phyloP scores from a whole-genome alignment of 2,888 invertebrate species.

The Pegoplata infirma region DNA sequence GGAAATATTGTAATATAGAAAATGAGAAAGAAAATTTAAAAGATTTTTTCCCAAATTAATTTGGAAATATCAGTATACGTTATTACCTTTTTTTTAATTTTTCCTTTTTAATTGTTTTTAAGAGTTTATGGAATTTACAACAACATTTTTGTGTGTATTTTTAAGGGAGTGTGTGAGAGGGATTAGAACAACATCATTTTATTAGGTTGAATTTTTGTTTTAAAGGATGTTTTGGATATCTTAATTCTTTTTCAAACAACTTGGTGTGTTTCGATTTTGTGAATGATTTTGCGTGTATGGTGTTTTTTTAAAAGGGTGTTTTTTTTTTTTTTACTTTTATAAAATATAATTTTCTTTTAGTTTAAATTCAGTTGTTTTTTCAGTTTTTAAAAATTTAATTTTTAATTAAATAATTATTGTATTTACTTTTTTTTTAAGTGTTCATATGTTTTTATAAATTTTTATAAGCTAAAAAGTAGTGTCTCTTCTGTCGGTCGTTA shows the following conservation, averaged over 20 bases:
- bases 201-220: neutral
- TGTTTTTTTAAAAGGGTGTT: constrained; percentile 13
- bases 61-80: too few species aligned
- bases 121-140: constrained; percentile 37
- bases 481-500: constrained; percentile 56
- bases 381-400: constrained; percentile 64
- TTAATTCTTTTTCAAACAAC: too few species aligned
- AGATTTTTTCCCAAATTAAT: too few species aligned
- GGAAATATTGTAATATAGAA: neutral
- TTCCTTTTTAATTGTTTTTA: too few species aligned
- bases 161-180: neutral
- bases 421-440: constrained; percentile 63
- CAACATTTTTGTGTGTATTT: constrained; percentile 26
- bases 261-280: neutral
- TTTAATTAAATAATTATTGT: constrained; percentile 73
- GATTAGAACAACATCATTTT: neutral
- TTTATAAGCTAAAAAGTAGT: constrained; percentile 61
- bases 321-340: constrained; percentile 44
- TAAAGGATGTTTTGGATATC: neutral
- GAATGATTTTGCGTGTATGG: neutral
- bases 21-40: neutral
- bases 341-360: constrained; percentile 66
- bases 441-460: constrained; percentile 62
- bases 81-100: too few species aligned
- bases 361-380: constrained; percentile 68